Conservation (phyloP, 2,797 vertebrate species). For the Podarcis siculus region DNA sequence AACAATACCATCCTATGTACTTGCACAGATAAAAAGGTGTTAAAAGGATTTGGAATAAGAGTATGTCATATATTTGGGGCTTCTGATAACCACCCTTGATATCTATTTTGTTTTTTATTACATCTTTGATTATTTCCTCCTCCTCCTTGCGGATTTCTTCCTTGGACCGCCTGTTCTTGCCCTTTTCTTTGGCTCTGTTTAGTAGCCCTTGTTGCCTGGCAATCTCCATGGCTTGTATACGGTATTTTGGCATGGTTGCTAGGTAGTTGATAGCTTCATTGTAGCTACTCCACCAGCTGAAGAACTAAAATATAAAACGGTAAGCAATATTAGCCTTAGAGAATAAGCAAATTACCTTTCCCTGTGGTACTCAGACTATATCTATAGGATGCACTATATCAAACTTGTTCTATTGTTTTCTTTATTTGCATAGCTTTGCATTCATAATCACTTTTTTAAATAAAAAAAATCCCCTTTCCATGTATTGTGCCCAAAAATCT, state of each 20-base stretch:
- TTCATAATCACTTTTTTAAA: neutral
- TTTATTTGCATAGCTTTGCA: neutral
- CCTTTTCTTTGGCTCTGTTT: conserved; percentile 91
- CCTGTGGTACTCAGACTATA: neutral
- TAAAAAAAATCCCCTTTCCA: no score
- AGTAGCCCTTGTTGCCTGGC: conserved; percentile 94
- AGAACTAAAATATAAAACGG: conserved; percentile 83
- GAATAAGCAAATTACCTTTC: neutral
- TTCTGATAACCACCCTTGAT: conserved; percentile 98
- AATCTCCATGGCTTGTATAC: conserved; percentile 93
- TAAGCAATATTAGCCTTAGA: conserved; percentile 30
- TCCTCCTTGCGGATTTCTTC: conserved; percentile 95
- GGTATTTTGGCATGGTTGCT: conserved; percentile 93
- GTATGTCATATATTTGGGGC: conserved; percentile 90
- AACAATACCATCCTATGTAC: conserved; percentile 87
- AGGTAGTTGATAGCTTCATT: conserved; percentile 96
- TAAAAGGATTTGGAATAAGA: conserved; percentile 90
- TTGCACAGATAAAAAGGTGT: conserved; percentile 87
- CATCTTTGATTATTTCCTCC: conserved; percentile 93
- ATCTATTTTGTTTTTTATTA: conserved; percentile 98
- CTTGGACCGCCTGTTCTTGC: conserved; percentile 91
- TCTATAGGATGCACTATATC: neutral
- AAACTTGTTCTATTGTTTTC: neutral
- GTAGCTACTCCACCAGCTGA: conserved; percentile 98
- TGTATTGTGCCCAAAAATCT: neutral